phyloP scores from a whole-genome alignment of 2,797 vertebrate genomes.

The Atherinosoma microstoma region DNA sequence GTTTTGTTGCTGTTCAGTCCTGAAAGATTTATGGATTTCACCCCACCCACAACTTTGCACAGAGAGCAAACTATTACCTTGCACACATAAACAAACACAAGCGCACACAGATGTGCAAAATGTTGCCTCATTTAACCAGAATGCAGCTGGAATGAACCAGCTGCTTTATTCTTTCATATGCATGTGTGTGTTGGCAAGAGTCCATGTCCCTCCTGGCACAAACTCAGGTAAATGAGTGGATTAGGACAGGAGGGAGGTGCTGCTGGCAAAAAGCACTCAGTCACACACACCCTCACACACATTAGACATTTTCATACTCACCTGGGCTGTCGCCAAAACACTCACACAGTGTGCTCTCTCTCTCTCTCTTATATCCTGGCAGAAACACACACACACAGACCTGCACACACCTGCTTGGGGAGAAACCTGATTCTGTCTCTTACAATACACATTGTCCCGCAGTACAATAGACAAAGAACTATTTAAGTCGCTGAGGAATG shows the following conservation, averaged over 20 bases:
- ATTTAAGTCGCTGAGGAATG: conserved; percentile 63
- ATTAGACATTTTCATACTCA: conserved; percentile 44
- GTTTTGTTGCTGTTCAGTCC: conserved; percentile 62
- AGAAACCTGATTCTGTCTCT: conserved; percentile 69
- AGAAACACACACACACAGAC: conserved; percentile 31
- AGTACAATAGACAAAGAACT: conserved; percentile 75
- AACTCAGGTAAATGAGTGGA: conserved; percentile 71
- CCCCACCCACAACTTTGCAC: conserved; percentile 36
- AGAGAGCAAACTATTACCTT: conserved; percentile 33
- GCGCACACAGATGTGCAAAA: conserved; percentile 36
- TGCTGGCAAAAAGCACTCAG: conserved; percentile 10
- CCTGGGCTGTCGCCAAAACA: conserved; percentile 41
- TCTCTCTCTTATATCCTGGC: conserved; percentile 21
- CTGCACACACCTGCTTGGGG: conserved; percentile 47
- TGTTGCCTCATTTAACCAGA: conserved; percentile 44
- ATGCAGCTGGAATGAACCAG: conserved; percentile 37
- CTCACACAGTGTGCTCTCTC: conserved; percentile 20
- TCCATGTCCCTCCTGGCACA: conserved; percentile 54
- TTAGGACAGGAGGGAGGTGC: conserved; percentile 59
- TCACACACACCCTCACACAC: conserved; percentile 15
- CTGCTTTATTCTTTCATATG: conserved; percentile 22
- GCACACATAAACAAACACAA: conserved; percentile 14
- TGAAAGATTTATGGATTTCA: conserved; percentile 63
- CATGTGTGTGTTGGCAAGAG: conserved; percentile 51
- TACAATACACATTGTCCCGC: conserved; percentile 70